Evolutionary conservation across 1,140 invertebrate genomes (phyloP).

Genomic region (Leucophenga varia): DNA sequence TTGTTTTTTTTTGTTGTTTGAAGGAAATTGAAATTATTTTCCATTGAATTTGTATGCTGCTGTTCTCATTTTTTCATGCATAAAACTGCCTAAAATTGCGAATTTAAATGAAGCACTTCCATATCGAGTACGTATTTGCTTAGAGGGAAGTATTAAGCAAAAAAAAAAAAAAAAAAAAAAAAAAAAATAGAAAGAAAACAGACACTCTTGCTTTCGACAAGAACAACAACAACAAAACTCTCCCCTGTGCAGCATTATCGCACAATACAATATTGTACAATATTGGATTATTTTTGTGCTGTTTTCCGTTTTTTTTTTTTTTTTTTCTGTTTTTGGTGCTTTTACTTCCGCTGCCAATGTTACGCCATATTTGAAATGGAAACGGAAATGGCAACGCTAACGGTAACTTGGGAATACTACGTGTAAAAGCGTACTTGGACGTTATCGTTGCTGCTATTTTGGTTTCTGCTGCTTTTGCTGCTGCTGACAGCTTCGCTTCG

Average conservation of each 20-base stretch:
- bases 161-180: slow-evolving; percentile 6
- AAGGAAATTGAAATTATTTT: slow-evolving; percentile 47
- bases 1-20: slow-evolving; percentile 22
- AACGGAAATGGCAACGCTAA: no score
- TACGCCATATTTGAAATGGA: no score
- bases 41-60: slow-evolving; percentile 33
- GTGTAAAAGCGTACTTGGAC: no score
- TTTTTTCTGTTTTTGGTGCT: no score
- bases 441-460: no score
- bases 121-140: slow-evolving; percentile 24
- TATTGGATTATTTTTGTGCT: slow-evolving; percentile 28
- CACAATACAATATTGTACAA: slow-evolving; percentile 47
- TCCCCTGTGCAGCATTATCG: slow-evolving; percentile 32
- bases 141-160: slow-evolving; percentile 4
- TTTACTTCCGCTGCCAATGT: no score
- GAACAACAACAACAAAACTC: slow-evolving; percentile 9
- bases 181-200: slow-evolving; percentile 12
- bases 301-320: no score
- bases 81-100: slow-evolving; percentile 47
- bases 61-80: slow-evolving; percentile 40
- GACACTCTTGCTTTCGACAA: background rate
- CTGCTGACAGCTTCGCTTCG: no score
- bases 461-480: no score
- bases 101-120: slow-evolving; percentile 48
- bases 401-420: no score